Evolutionary conservation across 1,140 invertebrate genomes (phyloP).

Genomic region (Drosophila ironensis): DNA sequence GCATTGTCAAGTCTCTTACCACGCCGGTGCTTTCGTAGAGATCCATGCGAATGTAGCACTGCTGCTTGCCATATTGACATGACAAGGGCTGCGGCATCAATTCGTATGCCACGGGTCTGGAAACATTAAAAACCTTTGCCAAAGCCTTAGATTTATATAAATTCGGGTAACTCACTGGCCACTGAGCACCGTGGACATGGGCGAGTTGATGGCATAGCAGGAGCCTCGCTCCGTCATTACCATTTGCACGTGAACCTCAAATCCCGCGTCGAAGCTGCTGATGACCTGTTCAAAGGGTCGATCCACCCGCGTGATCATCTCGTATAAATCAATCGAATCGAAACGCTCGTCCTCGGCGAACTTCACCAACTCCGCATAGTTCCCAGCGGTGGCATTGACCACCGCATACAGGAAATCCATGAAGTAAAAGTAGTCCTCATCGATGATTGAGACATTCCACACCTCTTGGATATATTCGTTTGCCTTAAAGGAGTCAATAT

Average conservation of each 20-base stretch:
- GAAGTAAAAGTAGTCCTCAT: constrained; percentile 80
- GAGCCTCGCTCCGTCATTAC: constrained; percentile 86
- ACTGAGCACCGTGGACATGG: constrained; percentile 64
- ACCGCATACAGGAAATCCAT: constrained; percentile 82
- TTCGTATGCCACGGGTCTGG: constrained; percentile 45
- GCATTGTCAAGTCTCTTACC: constrained; percentile 29
- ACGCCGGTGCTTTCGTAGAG: constrained; percentile 71
- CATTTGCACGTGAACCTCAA: constrained; percentile 81
- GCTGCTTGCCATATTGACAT: constrained; percentile 76
- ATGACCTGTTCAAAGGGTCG: constrained; percentile 82
- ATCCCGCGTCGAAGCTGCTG: constrained; percentile 81
- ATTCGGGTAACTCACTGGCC: constrained; percentile 49
- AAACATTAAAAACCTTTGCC: too few relatives aligned
- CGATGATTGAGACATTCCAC: constrained; percentile 73
- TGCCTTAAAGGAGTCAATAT: constrained; percentile 79
- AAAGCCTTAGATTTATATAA: too few relatives aligned
- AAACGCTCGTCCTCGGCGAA: constrained; percentile 82
- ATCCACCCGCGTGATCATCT: constrained; percentile 76
- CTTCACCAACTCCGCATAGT: constrained; percentile 77
- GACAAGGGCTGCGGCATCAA: constrained; percentile 55
- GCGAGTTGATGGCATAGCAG: constrained; percentile 86
- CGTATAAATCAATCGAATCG: constrained; percentile 75
- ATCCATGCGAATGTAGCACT: constrained; percentile 78
- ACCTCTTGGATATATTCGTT: constrained; percentile 71
- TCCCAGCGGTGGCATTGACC: constrained; percentile 78